Evolutionary conservation across 2,888 invertebrate species (phyloP), one percentile per base, ranked within the genome.

Genomic region (Anagyrus pseudococci): DNA sequence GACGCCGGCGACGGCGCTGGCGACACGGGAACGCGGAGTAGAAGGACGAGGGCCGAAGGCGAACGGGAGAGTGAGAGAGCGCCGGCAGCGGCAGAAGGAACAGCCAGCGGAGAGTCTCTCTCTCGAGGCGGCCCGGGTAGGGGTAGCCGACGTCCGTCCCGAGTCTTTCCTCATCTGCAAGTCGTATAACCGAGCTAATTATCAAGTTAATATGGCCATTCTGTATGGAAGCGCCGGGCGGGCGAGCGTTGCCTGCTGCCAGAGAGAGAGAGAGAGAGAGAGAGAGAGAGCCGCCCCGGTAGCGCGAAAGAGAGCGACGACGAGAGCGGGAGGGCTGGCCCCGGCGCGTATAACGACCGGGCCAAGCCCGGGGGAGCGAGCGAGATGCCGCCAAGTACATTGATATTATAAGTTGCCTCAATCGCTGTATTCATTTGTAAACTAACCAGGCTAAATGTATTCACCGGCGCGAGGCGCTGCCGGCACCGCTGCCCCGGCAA

Each of bases 171-270:
- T 91, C 90, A 91, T 91, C 90, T 90, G 90, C 90, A 90, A 90
- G 90, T 90, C 90, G 88, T 89, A 90, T 90, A 89, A 89, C 89
- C 88, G 87, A 89, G 88, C 90, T 91, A 91, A 91, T 91, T 91
- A 91, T 90, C 90, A 90, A 91, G 90, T 90, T 90, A 89, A 90
- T 90, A 90, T 88, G 89, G 90, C 87, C 86, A 88, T 88, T 87
- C 87, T 85, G 87, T 86, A 86, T 86, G 85, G 84, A 83, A 83
- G 82, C 83, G 82, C 78, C 77, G 75, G 77, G 55, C 46, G 26
- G 23, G 22, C 10, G 19, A 44, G 49, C 29, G 41, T 26, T 50
- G 20, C 17, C 48, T 19, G 57, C 8, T 17, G 19, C 17, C 43
- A 15, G 25, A 49, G 13, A 26, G 17, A 41, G 41, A 13, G 58